Percentiles rank a stretch among this genome's conserved stretches.
Conservation (phyloP, 2,113 vertebrate species). For the Dascyllus trimaculatus region DNA sequence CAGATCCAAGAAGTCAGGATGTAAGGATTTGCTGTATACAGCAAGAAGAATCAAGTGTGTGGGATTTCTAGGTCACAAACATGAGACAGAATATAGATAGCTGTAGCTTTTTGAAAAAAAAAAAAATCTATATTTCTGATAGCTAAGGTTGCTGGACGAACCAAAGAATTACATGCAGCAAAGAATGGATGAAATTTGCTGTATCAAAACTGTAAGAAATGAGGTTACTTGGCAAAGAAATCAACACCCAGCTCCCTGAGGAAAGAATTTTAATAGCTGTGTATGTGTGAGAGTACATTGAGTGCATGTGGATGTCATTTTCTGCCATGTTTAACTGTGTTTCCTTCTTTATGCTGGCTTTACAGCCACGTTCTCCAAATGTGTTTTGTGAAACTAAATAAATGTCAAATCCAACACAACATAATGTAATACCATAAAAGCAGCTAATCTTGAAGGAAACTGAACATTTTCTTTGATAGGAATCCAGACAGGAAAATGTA, state of each 20-base stretch:
- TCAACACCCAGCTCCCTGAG: constrained; percentile 4
- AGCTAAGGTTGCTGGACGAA: constrained; percentile 1
- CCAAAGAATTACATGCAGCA: not conserved
- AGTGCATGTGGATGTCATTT: not conserved
- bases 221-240: constrained; percentile 16
- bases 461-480: constrained; percentile 10
- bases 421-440: constrained; percentile 10
- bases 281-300: not conserved
- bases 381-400: constrained; percentile 33
- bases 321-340: constrained; percentile 25
- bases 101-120: constrained; percentile 8
- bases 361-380: constrained; percentile 7
- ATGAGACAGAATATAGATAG: constrained; percentile 25
- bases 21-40: constrained; percentile 3
- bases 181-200: constrained; percentile 22
- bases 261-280: not conserved
- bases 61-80: constrained; percentile 48
- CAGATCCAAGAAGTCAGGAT: constrained; percentile 7
- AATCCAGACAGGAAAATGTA: constrained; percentile 1
- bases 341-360: constrained; percentile 17
- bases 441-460: not conserved
- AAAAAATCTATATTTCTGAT: not conserved
- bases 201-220: constrained; percentile 22
- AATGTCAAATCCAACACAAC: constrained; percentile 19
- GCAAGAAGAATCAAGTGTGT: constrained; percentile 6